Evolutionary conservation across 1,140 invertebrate species (phyloP), one percentile per base, ranked within the genome.

Genomic region (Hylaeus volcanicus): DNA sequence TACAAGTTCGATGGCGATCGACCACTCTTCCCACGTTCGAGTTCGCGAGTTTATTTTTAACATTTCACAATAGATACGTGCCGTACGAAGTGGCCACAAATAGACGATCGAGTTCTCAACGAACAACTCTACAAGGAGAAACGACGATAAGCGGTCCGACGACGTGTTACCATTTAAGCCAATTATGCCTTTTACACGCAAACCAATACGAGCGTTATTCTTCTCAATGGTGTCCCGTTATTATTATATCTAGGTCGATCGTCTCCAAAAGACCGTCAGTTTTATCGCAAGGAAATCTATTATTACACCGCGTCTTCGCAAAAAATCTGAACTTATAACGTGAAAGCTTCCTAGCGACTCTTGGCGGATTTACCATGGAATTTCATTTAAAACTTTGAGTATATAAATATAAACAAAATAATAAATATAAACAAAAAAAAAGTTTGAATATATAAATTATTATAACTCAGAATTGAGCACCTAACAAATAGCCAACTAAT

Each of bases 151-250:
- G 11, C 65, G 41, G 5, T 60, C 12, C 5, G 56, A 43, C 77
- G 37, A 78, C 14, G 43, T 64, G 51, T 66, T 26, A n/a, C 37
- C 61, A 53, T 79, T 80, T 80, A 75, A 80, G 73, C 79, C 72
- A 80, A 80, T 80, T 80, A 74, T 53, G 8, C 61, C 60, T 55
- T 60, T 80, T 58, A 39, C 56, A 68, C 73, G 63, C 72, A 51
- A 73, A 51, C 43, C 12, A n/a, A 66, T 68, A 43, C 15, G 12
- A n/a, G n/a, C 0, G 8, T 66, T 68, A 60, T 37, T 51, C 45
- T 66, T 37, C 37, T 75, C 3, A 48, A 48, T 63, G 51, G 41
- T 74, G 41, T 53, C 43, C 26, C 6, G 41, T 51, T 37, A 26
- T 26, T 66, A 26, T 26, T 26, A 26, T 26, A 68, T 61, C 55